These are phyloP conservation scores for Hypolimnas misippus DNA, from an alignment of 2,888 invertebrate species.

Conservation along the genomic window DNA sequence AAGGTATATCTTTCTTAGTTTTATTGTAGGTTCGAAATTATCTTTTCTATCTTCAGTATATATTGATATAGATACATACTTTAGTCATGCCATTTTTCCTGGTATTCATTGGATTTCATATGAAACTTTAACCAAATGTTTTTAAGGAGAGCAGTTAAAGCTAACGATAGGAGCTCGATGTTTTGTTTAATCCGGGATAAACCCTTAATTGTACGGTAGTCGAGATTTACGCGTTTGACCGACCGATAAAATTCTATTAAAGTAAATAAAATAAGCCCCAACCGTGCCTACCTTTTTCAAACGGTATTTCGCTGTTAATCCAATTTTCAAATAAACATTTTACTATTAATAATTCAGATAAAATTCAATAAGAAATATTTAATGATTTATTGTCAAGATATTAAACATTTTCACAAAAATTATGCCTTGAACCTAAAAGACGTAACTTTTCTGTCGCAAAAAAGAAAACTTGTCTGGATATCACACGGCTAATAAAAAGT, in stretches of 20 bases:
- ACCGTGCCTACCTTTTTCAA: slow-evolving; percentile 11
- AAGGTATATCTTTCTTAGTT: no score
- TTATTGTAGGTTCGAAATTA: no score
- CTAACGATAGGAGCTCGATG: slow-evolving; percentile 15
- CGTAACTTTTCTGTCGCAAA: background rate
- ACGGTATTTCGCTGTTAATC: background rate
- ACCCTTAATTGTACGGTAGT: slow-evolving; percentile 24
- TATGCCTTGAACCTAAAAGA: background rate
- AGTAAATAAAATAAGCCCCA: slow-evolving; percentile 21
- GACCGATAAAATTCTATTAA: slow-evolving; percentile 21
- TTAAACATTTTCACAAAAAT: background rate
- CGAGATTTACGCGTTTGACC: slow-evolving; percentile 24
- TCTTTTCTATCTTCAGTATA: no score
- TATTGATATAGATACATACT: no score
- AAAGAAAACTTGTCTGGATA: slow-evolving; percentile 4
- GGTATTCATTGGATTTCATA: background rate
- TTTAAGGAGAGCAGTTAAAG: slow-evolving; percentile 20
- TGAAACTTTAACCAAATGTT: background rate
- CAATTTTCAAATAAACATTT: background rate
- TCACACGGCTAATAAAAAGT: slow-evolving; percentile 9
- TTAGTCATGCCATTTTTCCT: no score
- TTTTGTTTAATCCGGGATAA: slow-evolving; percentile 24
- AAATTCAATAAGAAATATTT: no score
- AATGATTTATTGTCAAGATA: background rate
- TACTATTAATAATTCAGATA: background rate